A percentile compares a stretch with the other conserved stretches of the same genome.
Evolutionary conservation across 2,888 invertebrate species (phyloP).

Genomic region (Loripinus fragilis): DNA sequence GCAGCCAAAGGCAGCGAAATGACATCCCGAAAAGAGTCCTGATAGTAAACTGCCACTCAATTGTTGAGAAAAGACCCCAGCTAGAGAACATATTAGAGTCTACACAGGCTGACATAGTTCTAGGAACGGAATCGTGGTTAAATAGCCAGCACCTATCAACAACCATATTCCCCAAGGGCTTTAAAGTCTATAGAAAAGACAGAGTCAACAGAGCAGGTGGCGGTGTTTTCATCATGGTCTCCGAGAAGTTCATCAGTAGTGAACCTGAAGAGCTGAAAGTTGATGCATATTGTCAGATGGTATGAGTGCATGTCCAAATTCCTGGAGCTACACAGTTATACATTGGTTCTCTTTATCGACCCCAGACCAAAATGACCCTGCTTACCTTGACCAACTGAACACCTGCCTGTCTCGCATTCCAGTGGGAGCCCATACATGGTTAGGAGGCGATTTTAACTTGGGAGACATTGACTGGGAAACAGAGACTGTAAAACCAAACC

Average conservation of each 20-base stretch:
- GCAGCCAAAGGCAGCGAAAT: not conserved
- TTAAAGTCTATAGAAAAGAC: slow-evolving; percentile 14
- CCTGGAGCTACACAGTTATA: not conserved
- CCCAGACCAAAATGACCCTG: not conserved
- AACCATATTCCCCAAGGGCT: not conserved
- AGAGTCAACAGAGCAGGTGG: not conserved
- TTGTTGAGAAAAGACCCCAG: not conserved
- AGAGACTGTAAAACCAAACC: not conserved
- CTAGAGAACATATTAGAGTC: slow-evolving; percentile 4
- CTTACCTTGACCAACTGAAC: not conserved
- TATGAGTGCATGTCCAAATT: not conserved
- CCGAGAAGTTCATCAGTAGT: not conserved
- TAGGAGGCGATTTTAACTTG: slow-evolving; percentile 3
- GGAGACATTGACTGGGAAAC: slow-evolving; percentile 31
- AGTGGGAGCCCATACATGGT: slow-evolving; percentile 23
- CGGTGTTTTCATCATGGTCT: not conserved
- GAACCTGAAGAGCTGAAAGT: not conserved
- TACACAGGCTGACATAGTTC: slow-evolving; percentile 7
- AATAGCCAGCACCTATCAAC: not conserved
- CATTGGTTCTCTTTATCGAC: not conserved
- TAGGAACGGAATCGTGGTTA: slow-evolving; percentile 26
- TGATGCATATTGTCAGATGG: not conserved
- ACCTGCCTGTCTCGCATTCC: not conserved
- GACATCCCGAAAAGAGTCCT: not conserved
- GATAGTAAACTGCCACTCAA: not conserved